Conservation (phyloP, 2,797 vertebrate species). For the Megaceryle alcyon region DNA sequence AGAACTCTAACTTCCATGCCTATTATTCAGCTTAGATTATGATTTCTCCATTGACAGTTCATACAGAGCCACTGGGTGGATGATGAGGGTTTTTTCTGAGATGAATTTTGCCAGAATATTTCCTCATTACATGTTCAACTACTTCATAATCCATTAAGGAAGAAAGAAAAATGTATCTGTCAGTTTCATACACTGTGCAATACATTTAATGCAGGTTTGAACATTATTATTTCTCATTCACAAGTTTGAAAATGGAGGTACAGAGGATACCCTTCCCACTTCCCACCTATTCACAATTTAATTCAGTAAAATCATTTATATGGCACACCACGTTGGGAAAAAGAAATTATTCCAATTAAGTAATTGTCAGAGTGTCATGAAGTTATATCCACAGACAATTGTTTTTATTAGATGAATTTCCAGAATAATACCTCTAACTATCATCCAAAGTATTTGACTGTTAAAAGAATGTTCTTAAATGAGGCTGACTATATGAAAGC, state of each 20-base stretch:
- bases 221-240: conserved; percentile 18
- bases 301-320: background rate
- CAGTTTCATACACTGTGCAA: background rate
- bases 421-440: background rate
- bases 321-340: background rate
- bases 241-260: background rate
- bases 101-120: background rate
- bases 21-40: background rate
- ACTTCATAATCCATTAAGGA: conserved; percentile 14
- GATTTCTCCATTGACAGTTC: background rate
- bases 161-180: background rate
- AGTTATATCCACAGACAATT: background rate
- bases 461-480: background rate
- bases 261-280: background rate
- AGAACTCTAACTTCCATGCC: background rate
- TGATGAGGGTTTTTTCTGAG: background rate
- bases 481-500: background rate
- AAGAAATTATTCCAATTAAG: conserved; percentile 1
- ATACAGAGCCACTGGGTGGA: background rate
- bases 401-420: conserved; percentile 28
- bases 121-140: background rate
- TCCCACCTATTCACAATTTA: background rate
- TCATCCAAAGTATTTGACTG: background rate
- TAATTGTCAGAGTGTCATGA: background rate
- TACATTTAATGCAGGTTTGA: background rate